Base-by-base conservation (phyloP, 2,113 vertebrate species). In the Tachycineta bicolor region DNA sequence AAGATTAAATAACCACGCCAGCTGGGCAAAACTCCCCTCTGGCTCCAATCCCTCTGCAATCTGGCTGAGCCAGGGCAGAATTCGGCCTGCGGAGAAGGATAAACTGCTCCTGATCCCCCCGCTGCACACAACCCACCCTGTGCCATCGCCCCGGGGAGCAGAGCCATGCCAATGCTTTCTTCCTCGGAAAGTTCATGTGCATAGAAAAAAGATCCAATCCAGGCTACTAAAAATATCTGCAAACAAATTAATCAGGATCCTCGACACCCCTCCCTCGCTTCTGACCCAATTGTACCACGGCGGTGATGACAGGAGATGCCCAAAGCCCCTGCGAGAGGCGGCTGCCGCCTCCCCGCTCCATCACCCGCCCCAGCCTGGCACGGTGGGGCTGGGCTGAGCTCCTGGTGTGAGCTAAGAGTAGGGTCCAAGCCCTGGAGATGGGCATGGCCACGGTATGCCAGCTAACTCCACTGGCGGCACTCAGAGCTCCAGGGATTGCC, bases 181-280 rank as follows among this genome's bases (percentile, higher is more conserved):
- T 90, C 74, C 92, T 93, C 5, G 0, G 47, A 68, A 87, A 62
- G 73, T 75, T 80, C 4, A 33, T 60, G 55, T 20, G 69, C 63
- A 52, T 1, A 29, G 78, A 31, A 28, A 76, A 89, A 41, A 34
- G 73, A 90, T 55, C 56, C 89, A 59, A 81, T 33, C 91, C 89
- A 82, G 52, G 64, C 69, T 86, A 39, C 96, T 96, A 95, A 96
- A 97, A 95, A 96, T 96, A 95, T 16, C 94, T 49, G 29, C 49
- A 95, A 87, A 80, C 82, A 94, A 94, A 94, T 93, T 94, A 97
- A 96, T 90, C 81, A 83, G 92, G 92, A 89, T 90, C 82, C 87
- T 89, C 7, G 9, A 79, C 92, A 80, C 80, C 83, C 87, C 62
- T 47, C 65, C 78, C 41, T 47, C 4, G 50, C 46, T 82, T 60